Base-by-base conservation (phyloP, 2,113 vertebrate species). In the Callocephalon fimbriatum region DNA sequence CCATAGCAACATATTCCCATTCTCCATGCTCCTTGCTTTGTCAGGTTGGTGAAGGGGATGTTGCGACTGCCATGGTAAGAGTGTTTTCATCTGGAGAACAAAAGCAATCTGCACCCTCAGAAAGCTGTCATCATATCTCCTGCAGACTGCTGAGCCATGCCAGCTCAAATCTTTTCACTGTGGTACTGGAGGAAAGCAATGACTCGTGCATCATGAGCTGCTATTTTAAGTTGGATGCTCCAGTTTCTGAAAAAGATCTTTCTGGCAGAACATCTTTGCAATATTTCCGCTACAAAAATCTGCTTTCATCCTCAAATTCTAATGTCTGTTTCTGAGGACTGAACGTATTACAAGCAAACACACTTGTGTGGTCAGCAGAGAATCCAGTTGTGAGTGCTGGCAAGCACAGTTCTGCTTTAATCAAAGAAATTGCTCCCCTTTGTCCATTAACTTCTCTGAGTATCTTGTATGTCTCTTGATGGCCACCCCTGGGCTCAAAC, bases 11-110 rank as follows among this genome's bases (percentile, higher is more conserved):
- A 62, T 58, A 48, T 61, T 73, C 81, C 53, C 27, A 42, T 86
- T 93, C 58, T 82, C 77, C 70, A 40, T 68, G 53, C 70, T 93
- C 40, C 58, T 75, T 76, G 40, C 45, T 95, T 94, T 91, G 54
- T 90, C 92, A 90, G 58, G 51, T 31, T 93, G 80, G 62, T 93
- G 88, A 89, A 95, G 62, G 44, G 27, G 84, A 85, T 96, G 95
- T 97, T 96, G 93, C 89, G 92, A 42, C 95, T 97, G 74, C n/a
- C 91, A 85, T 54, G 73, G 70, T 62, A 88, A 90, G 56, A 95
- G 70, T 92, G 68, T 95, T 96, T 97, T 95, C 95, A 94, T 94
- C 84, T 93, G 95, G 85, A 95, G 87, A 96, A 96, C 91, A 96
- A 96, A 96, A 97, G 95, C 93, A 93, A 76, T 94, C 81, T 91